A percentile compares a stretch with the other conserved stretches of the same genome.
Evolutionary conservation across 2,113 vertebrate species (phyloP).

Genomic region (Alethe diademata): DNA sequence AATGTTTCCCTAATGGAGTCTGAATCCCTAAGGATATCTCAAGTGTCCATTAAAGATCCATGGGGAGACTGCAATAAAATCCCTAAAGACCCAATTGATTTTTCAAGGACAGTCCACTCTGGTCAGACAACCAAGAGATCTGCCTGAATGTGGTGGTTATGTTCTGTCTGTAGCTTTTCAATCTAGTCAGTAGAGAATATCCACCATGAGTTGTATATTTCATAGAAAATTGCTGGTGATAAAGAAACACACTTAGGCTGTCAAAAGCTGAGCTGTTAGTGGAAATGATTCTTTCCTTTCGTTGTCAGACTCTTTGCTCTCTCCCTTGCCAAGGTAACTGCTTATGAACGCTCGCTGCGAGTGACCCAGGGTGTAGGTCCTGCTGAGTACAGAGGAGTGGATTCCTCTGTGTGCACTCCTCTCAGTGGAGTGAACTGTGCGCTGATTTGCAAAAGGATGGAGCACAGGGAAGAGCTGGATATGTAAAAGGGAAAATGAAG

Average conservation of each 20-base stretch:
- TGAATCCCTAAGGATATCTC: neutral
- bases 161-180: neutral
- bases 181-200: neutral
- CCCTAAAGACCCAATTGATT: neutral
- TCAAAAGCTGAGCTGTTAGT: neutral
- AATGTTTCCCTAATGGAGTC: neutral
- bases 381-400: neutral
- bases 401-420: neutral
- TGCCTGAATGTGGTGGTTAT: neutral
- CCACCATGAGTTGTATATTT: neutral
- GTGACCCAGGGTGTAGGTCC: neutral
- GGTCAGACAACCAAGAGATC: neutral
- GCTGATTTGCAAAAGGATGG: neutral
- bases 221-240: neutral
- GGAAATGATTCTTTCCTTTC: neutral
- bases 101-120: neutral
- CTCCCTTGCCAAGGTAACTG: accelerated
- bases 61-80: neutral
- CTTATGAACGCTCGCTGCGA: neutral
- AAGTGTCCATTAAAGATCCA: neutral
- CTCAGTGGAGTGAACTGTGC: neutral
- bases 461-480: neutral
- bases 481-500: neutral
- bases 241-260: neutral
- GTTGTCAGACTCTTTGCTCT: neutral